These are phyloP conservation scores for Grallaria varia DNA, from an alignment of 2,113 vertebrate genomes.

Conservation along the genomic window DNA sequence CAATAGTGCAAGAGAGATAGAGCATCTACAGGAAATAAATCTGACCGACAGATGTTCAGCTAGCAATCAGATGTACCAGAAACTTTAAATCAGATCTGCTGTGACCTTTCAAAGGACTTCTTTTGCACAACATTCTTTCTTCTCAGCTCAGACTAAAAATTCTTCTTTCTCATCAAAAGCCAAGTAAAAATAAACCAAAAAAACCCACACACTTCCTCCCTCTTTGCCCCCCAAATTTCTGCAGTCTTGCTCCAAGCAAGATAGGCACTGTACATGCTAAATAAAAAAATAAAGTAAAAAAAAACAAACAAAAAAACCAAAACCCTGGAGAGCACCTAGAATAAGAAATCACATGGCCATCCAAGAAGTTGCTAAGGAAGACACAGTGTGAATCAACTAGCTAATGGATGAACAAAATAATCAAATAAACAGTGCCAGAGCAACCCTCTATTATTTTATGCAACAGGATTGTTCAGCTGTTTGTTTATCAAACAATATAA, in stretches of 20 bases:
- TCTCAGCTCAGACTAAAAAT: not conserved
- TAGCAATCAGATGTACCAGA: not conserved
- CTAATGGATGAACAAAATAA: not conserved
- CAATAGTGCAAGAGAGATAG: not conserved
- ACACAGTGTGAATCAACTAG: not conserved
- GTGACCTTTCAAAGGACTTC: not conserved
- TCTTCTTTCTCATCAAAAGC: not conserved
- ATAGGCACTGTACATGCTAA: rapidly evolving
- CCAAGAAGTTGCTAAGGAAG: not conserved
- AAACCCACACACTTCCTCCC: not conserved
- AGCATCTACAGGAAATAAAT: not conserved
- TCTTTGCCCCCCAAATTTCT: not conserved
- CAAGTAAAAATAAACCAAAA: not conserved
- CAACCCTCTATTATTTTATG: not conserved
- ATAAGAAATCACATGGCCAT: not conserved
- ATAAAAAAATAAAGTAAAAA: not conserved
- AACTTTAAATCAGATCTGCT: not conserved
- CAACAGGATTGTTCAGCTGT: slow-evolving; percentile 14
- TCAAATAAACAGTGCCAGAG: slow-evolving; percentile 10
- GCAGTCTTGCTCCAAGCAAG: not conserved
- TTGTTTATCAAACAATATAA: slow-evolving; percentile 57
- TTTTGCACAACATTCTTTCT: not conserved
- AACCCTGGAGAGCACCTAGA: not conserved
- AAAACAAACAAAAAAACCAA: not conserved
- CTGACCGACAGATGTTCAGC: not conserved